A percentile compares a stretch with the other conserved stretches of the same genome.
phyloP scores from a whole-genome alignment of 2,888 invertebrate genomes.

The Prosapia bicincta region DNA sequence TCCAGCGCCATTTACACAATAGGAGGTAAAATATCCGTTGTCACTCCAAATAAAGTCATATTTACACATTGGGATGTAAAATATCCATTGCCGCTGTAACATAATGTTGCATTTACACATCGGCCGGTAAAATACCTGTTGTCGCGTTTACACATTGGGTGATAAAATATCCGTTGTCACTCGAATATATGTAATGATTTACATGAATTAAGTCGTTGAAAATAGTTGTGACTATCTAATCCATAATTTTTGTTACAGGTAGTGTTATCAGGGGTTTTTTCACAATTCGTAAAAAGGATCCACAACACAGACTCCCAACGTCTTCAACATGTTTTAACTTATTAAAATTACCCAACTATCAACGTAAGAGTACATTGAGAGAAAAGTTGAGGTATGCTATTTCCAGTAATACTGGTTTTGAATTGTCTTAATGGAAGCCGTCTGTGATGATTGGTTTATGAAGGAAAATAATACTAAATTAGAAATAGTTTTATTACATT shows the following conservation, averaged over 20 bases:
- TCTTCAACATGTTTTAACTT: constrained; percentile 99
- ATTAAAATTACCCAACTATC: constrained; percentile 96
- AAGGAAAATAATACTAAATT: not conserved
- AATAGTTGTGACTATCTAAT: not conserved
- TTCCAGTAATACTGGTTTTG: constrained; percentile 97
- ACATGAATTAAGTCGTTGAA: not conserved
- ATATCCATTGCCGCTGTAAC: no score
- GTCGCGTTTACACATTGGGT: no score
- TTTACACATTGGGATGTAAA: not conserved
- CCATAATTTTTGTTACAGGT: constrained; percentile 57
- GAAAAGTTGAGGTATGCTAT: constrained; percentile 98
- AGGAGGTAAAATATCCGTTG: no score
- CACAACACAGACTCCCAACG: constrained; percentile 92
- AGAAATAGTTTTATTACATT: not conserved
- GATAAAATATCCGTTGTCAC: no score
- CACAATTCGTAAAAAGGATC: constrained; percentile 92
- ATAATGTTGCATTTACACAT: no score
- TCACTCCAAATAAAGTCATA: not conserved
- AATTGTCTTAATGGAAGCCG: constrained; percentile 74
- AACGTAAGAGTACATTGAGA: constrained; percentile 88
- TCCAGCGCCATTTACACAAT: no score
- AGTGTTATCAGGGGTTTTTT: constrained; percentile 98
- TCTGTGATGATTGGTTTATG: no score
- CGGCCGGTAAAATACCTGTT: no score
- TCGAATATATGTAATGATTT: not conserved